These are phyloP conservation scores for Cassiopea xamachana DNA, from an alignment of 30 jellyfish, hydroid and myxozoan species.

Conservation along the genomic window DNA sequence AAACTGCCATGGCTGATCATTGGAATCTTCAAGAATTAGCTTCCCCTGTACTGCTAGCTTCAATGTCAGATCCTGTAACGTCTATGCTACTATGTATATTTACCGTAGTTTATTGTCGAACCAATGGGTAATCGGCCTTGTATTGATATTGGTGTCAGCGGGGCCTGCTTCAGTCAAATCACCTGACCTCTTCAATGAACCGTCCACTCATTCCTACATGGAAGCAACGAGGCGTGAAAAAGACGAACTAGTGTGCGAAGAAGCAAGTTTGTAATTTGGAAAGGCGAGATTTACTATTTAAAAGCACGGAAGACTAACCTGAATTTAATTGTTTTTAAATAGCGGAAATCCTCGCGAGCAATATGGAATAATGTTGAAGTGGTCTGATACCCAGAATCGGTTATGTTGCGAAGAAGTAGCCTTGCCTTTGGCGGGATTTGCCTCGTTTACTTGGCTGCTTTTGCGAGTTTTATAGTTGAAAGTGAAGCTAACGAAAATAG, in stretches of 20 bases:
- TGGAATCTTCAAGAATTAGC: too few relatives aligned
- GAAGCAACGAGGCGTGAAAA: conserved; percentile 60
- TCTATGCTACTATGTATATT: not conserved
- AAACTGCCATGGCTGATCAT: too few relatives aligned
- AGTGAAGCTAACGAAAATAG: conserved; percentile 10
- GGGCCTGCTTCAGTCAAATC: conserved; percentile 58
- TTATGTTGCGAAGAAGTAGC: conserved; percentile 26
- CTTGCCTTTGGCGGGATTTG: conserved; percentile 8
- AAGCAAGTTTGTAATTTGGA: not conserved
- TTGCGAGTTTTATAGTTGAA: not conserved
- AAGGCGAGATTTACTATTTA: not conserved
- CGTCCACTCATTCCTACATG: conserved; percentile 30
- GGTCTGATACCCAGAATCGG: conserved; percentile 7
- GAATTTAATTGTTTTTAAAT: not conserved
- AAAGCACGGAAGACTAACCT: not conserved
- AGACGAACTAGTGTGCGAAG: not conserved
- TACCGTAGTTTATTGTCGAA: conserved; percentile 19
- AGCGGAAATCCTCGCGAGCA: not conserved
- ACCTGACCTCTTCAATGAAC: conserved; percentile 73
- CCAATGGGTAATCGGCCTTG: conserved; percentile 43
- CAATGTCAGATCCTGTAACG: not conserved
- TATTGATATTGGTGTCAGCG: not conserved
- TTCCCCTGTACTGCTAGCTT: not conserved
- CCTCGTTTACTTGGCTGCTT: conserved; percentile 19
- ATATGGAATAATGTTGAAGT: conserved; percentile 47